Evolutionary conservation across 2,888 invertebrate species (phyloP).

Genomic region (Sphecodes monilicornis): DNA sequence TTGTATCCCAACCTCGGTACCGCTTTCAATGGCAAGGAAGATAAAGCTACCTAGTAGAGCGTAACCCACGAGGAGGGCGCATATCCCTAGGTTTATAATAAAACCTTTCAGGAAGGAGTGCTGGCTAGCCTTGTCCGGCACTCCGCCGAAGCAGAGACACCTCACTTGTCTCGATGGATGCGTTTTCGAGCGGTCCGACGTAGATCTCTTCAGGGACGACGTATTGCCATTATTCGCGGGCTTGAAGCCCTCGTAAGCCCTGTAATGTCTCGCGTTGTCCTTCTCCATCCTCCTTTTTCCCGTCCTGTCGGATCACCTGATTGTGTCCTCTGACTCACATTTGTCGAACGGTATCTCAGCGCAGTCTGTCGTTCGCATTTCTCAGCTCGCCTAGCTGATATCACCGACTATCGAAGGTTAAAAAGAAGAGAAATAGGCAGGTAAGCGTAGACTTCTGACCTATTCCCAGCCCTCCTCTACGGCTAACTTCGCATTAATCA

Average conservation of each 20-base stretch:
- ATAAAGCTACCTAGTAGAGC: constrained; percentile 92
- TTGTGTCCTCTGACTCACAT: constrained; percentile 32
- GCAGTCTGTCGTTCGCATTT: constrained; percentile 50
- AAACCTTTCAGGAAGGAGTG: constrained; percentile 89
- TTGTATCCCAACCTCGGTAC: constrained; percentile 86
- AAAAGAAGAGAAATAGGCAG: constrained; percentile 25
- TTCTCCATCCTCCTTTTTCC: constrained; percentile 78
- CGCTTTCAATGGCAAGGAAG: constrained; percentile 93
- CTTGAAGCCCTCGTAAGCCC: constrained; percentile 83
- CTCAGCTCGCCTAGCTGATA: constrained; percentile 18
- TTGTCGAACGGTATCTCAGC: constrained; percentile 40
- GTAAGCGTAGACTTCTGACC: constrained; percentile 27
- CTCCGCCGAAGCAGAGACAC: constrained; percentile 82
- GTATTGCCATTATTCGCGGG: constrained; percentile 83
- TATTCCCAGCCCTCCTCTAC: constrained; percentile 3
- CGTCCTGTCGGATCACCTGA: constrained; percentile 36
- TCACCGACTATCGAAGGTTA: not conserved
- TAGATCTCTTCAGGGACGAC: constrained; percentile 79
- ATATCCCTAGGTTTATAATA: constrained; percentile 93
- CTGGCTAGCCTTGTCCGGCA: constrained; percentile 82
- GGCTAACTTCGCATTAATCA: not conserved
- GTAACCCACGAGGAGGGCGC: constrained; percentile 92
- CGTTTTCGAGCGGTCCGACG: constrained; percentile 70
- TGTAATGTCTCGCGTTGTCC: constrained; percentile 80
- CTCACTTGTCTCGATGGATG: constrained; percentile 78